A percentile compares a stretch with the other conserved stretches of the same genome.
These are phyloP conservation scores for Drosophila trichaetosa DNA, from an alignment of 2,888 invertebrate genomes.

Conservation along the genomic window DNA sequence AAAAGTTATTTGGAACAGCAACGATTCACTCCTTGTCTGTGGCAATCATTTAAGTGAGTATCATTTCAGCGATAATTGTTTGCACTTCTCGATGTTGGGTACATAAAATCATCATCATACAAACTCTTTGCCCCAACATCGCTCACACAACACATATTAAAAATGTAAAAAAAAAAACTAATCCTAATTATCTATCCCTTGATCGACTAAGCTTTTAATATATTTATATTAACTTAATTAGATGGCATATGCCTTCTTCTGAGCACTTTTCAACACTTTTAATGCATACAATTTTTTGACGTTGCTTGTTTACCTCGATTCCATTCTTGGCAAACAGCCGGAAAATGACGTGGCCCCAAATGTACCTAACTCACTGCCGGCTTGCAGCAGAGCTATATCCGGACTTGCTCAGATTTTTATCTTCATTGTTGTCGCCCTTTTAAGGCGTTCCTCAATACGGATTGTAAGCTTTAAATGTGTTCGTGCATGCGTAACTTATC, in stretches of 20 bases:
- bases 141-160: background rate
- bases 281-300: background rate
- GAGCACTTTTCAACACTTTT: background rate
- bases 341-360: slow-evolving; percentile 9
- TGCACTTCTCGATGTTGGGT: background rate
- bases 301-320: background rate
- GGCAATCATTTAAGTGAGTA: background rate
- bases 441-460: slow-evolving; percentile 6
- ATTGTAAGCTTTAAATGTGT: background rate
- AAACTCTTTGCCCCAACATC: background rate
- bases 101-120: background rate
- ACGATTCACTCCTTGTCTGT: background rate
- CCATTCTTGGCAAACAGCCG: slow-evolving; percentile 13
- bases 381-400: background rate
- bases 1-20: background rate
- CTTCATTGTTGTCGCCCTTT: slow-evolving; percentile 10
- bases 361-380: background rate
- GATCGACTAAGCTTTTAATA: background rate
- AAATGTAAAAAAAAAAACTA: background rate
- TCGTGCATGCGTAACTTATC: slow-evolving; percentile 4
- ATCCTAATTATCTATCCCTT: background rate
- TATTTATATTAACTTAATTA: background rate
- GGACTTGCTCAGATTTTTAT: slow-evolving; percentile 6
- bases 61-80: slow-evolving; percentile 4
- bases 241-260: background rate